These are phyloP conservation scores for Leptoclinus maculatus DNA, from an alignment of 2,797 vertebrate species.

Conservation along the genomic window DNA sequence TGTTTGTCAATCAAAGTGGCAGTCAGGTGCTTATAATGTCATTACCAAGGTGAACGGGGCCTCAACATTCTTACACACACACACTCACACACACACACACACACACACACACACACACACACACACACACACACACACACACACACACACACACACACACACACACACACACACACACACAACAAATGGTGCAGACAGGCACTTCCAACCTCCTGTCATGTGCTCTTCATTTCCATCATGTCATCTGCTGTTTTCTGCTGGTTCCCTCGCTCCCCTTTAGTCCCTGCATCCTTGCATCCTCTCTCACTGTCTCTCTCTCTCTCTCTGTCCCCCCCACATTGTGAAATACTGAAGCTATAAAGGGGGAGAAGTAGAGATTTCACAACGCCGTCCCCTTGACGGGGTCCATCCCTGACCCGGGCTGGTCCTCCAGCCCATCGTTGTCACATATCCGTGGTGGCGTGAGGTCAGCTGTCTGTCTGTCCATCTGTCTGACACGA, in stretches of 20 bases:
- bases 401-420: constrained; percentile 23
- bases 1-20: constrained; percentile 39
- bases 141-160: constrained; percentile 22
- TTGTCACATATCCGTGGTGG: constrained; percentile 49
- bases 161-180: constrained; percentile 22
- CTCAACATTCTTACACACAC: constrained; percentile 30
- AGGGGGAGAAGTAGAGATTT: constrained; percentile 1
- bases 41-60: constrained; percentile 58
- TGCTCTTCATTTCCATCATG: constrained; percentile 73
- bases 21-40: constrained; percentile 70
- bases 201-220: constrained; percentile 69
- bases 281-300: not conserved
- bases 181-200: constrained; percentile 36
- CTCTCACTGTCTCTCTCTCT: not conserved
- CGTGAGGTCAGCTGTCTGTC: constrained; percentile 67
- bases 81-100: constrained; percentile 27
- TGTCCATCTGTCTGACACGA: constrained; percentile 65
- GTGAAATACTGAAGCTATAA: constrained; percentile 1
- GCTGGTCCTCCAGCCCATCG: constrained; percentile 1
- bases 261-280: not conserved
- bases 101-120: constrained; percentile 17
- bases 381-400: constrained; percentile 60
- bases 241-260: constrained; percentile 52
- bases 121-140: constrained; percentile 25
- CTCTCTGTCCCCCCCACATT: not conserved